These are phyloP conservation scores for Prorops nasuta DNA, from an alignment of 1,140 invertebrate species.

Conservation along the genomic window DNA sequence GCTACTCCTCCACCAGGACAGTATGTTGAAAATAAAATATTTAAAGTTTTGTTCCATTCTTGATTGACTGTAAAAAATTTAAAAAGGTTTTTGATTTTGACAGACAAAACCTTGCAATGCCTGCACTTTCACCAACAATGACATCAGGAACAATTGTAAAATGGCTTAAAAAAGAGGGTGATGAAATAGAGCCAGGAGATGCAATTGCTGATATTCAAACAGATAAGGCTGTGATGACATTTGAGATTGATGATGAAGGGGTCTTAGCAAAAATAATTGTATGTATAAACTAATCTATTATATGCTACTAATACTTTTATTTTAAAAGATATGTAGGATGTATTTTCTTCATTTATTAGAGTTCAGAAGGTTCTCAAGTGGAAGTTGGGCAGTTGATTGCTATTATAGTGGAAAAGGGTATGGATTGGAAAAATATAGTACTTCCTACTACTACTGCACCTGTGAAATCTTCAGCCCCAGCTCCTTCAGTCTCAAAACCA, in stretches of 20 bases:
- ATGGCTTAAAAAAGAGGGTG: constrained; percentile 98
- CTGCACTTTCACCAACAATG: constrained; percentile 98
- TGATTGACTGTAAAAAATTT: not conserved
- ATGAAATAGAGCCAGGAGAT: constrained; percentile 74
- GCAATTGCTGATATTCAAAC: constrained; percentile 99
- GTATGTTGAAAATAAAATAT: constrained; percentile 23
- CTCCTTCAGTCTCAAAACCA: constrained; percentile 27
- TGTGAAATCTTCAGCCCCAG: constrained; percentile 50
- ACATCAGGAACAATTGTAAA: constrained; percentile 93
- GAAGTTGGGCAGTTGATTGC: constrained; percentile 85
- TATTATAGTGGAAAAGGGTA: constrained; percentile 76
- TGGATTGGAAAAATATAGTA: constrained; percentile 46
- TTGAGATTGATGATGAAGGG: constrained; percentile 97
- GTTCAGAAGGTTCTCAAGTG: constrained; percentile 75
- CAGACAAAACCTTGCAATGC: constrained; percentile 61
- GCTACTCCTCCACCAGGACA: constrained; percentile 38
- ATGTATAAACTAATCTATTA: constrained; percentile 8
- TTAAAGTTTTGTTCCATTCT: not conserved
- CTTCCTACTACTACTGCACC: constrained; percentile 41
- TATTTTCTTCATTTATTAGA: constrained; percentile 49
- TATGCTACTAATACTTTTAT: not conserved
- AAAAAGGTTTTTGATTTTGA: too few species aligned
- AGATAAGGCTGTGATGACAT: constrained; percentile 99
- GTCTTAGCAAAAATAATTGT: constrained; percentile 89
- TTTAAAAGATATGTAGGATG: not conserved